These are phyloP conservation scores for Triplophysa yarkandensis DNA, from an alignment of 2,797 vertebrate species.

Conservation along the genomic window DNA sequence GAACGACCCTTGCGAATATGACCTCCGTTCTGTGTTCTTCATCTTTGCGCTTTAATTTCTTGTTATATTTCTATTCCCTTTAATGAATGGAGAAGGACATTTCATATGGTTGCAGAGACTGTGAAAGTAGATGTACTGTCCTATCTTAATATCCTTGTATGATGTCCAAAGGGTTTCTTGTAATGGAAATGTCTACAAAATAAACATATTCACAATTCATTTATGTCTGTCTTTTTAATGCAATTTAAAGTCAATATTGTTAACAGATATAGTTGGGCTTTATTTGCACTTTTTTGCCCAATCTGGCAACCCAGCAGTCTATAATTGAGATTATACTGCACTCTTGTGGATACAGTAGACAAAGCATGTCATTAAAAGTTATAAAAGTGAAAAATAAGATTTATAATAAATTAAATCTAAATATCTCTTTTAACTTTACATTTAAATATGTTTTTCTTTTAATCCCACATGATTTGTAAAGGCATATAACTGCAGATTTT, in stretches of 20 bases:
- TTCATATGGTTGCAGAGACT: constrained; percentile 57
- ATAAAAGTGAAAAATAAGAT: background rate
- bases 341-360: constrained; percentile 60
- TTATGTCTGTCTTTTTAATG: constrained; percentile 22
- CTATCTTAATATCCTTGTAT: constrained; percentile 63
- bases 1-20: constrained; percentile 41
- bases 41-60: constrained; percentile 44
- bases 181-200: constrained; percentile 66
- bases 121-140: constrained; percentile 63
- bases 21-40: constrained; percentile 46
- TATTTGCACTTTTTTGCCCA: background rate
- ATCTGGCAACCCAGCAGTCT: background rate
- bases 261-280: background rate
- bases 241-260: background rate
- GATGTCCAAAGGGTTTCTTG: constrained; percentile 64
- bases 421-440: no score
- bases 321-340: constrained; percentile 36
- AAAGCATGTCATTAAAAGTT: background rate
- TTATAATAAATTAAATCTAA: no score
- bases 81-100: constrained; percentile 53
- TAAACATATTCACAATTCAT: constrained; percentile 66
- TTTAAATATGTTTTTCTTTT: no score
- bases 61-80: constrained; percentile 53
- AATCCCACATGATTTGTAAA: no score
- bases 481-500: background rate